These are phyloP conservation scores for Yponomeuta cagnagella DNA, from an alignment of 2,888 invertebrate genomes.

Conservation along the genomic window DNA sequence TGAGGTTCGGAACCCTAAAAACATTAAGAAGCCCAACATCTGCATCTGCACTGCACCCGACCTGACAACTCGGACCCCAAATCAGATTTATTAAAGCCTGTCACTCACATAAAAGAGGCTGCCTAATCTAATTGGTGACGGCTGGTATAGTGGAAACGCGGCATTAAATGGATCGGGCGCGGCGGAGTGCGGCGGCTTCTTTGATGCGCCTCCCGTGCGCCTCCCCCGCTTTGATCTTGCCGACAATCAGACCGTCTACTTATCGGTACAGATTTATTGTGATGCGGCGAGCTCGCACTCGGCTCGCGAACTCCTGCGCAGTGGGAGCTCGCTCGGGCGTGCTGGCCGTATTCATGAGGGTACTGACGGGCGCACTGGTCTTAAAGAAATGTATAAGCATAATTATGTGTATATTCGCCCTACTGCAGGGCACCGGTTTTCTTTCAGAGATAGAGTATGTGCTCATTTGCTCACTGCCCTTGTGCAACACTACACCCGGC, in stretches of 20 bases:
- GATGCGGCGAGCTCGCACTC: slow-evolving; percentile 56
- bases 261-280: slow-evolving; percentile 76
- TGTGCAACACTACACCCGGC: no score
- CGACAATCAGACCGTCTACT: slow-evolving; percentile 72
- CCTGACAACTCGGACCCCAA: slow-evolving; percentile 4
- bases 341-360: slow-evolving; percentile 8
- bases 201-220: slow-evolving; percentile 54
- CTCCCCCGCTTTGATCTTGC: slow-evolving; percentile 65
- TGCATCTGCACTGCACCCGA: background rate
- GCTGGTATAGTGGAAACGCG: slow-evolving; percentile 45
- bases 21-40: background rate
- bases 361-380: background rate
- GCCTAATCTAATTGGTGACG: slow-evolving; percentile 16
- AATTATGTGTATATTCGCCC: no score
- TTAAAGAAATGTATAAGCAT: background rate
- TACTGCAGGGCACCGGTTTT: no score
- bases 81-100: slow-evolving; percentile 16
- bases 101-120: slow-evolving; percentile 11
- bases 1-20: background rate
- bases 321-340: slow-evolving; percentile 35
- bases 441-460: no score
- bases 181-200: slow-evolving; percentile 54
- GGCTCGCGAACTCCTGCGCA: slow-evolving; percentile 24
- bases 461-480: no score
- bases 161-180: slow-evolving; percentile 51